Conservation (phyloP, 2,888 invertebrate species). For the Lasioglossum marginatum region DNA sequence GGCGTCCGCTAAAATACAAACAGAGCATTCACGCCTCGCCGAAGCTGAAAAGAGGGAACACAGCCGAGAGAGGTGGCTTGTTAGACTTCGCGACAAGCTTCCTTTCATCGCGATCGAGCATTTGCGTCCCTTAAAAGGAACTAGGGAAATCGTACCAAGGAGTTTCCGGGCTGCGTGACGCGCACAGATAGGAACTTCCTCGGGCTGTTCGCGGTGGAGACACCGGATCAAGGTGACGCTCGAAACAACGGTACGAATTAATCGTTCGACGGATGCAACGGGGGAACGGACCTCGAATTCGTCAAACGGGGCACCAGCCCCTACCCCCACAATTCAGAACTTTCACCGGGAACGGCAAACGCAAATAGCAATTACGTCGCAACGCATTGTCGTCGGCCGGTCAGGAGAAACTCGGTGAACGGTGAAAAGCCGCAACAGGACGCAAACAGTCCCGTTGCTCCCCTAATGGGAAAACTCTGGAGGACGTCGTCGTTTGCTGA, state of each 20-base stretch:
- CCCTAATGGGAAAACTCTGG: constrained; percentile 60
- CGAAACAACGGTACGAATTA: constrained; percentile 18
- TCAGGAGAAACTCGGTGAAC: constrained; percentile 19
- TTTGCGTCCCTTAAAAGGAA: constrained; percentile 13
- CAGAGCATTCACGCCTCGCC: not conserved
- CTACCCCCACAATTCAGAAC: not conserved
- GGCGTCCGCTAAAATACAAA: not conserved
- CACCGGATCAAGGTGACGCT: not conserved
- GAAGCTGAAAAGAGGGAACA: not conserved
- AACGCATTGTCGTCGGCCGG: constrained; percentile 19
- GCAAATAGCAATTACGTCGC: constrained; percentile 41
- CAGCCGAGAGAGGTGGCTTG: not conserved
- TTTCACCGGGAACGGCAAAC: not conserved
- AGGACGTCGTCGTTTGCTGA: constrained; percentile 29
- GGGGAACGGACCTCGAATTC: not conserved
- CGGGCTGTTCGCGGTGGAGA: not conserved
- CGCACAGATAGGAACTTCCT: constrained; percentile 15
- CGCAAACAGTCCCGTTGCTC: constrained; percentile 42
- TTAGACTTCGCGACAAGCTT: constrained; percentile 11
- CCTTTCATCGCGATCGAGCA: not conserved
- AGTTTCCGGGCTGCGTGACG: not conserved
- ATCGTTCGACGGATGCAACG: not conserved
- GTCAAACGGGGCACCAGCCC: constrained; percentile 15
- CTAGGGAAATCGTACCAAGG: not conserved
- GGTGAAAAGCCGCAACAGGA: constrained; percentile 16